Base-by-base conservation (phyloP, 2,113 vertebrate genomes). In the Scortum barcoo region DNA sequence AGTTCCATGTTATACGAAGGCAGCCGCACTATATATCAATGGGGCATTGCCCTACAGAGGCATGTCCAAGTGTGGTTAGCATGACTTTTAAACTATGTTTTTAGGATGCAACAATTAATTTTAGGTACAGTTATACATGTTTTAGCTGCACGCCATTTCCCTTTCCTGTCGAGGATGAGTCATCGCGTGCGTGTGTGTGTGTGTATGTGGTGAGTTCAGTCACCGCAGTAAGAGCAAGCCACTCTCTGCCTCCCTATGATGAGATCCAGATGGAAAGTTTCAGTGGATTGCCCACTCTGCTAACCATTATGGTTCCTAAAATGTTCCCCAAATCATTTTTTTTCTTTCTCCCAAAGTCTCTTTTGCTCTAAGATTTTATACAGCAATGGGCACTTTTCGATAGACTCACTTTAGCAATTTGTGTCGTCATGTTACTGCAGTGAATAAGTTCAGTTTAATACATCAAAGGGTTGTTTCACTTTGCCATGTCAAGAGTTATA, bases 191-290 rank as follows among this genome's bases (percentile, higher is more conserved):
- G 76, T 48, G 70, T 79, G 65, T 69, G 72, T 72, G 63, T 63
- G 79, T 74, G 24, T 44, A 44, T 76, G 76, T 78, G 76, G 78
- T 77, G 85, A 86, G 88, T 90, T 86, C 76, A 91, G 90, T 85
- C 87, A 92, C 88, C 81, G 69, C 89, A 80, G 87, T 86, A 80
- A 82, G 68, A 84, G 80, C 76, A 65, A 90, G 86, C 85, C 83
- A 85, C 87, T 85, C 72, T 73, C 73, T 86, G 89, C 80, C 80
- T 93, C 70, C 24, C 84, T 61, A 56, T 93, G 92, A 94, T 93
- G 90, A 86, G 90, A 90, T 87, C 92, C 93, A 94, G 93, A 94
- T 94, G 93, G 92, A 90, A 83, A 84, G 53, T 83, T 88, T 91
- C 83, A 70, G 86, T 63, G 80, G 78, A 90, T 86, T 87, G 85